Evolutionary conservation across 2,888 invertebrate species (phyloP), one percentile per base, ranked within the genome.

Genomic region (Chloroclystis v-ata): DNA sequence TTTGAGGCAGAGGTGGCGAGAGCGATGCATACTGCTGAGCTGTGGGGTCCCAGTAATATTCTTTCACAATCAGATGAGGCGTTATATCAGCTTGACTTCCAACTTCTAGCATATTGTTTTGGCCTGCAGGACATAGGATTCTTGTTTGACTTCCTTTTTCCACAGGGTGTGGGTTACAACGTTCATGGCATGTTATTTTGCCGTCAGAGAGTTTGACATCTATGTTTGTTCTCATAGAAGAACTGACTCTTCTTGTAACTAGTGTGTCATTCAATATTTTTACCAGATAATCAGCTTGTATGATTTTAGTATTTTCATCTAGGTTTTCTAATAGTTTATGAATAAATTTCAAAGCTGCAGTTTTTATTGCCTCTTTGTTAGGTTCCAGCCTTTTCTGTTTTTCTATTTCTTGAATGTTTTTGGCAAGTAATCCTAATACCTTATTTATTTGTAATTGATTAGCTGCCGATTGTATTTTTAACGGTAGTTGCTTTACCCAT

Each of bases 361-460:
- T 56, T 28, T 56, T 56, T 45, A 68, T 69, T 47, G 48, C 53
- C 4, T 67, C 55, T 6, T 43, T 10, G 9, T 49, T 30, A 11
- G 49, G 46, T 51, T 59, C 32, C 1, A 41, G 2, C 13, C 60
- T 53, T 42, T 64, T 67, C 8, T 64, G 56, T 47, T 60, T 66
- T 54, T 78, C 77, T 11, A 75, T 57, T 16, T 76, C 68, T 37
- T 66, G 65, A 29, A 81, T 42, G 33, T 57, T 63, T 53, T 70
- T 73, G 1, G 73, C 65, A 13, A 79, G 52, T 2, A 68, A 24
- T 4, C 65, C 61, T 12, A 68, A 43, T 26, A 69, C 59, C 67
- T 74, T 75, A 12, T 64, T 69, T 29, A 56, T 59, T 11, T 63
- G 54, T 16, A 67, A 46, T 13, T 57, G 46, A 30, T 69, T 65